phyloP scores from a whole-genome alignment of 1,140 invertebrate species.

The Polyergus mexicanus region DNA sequence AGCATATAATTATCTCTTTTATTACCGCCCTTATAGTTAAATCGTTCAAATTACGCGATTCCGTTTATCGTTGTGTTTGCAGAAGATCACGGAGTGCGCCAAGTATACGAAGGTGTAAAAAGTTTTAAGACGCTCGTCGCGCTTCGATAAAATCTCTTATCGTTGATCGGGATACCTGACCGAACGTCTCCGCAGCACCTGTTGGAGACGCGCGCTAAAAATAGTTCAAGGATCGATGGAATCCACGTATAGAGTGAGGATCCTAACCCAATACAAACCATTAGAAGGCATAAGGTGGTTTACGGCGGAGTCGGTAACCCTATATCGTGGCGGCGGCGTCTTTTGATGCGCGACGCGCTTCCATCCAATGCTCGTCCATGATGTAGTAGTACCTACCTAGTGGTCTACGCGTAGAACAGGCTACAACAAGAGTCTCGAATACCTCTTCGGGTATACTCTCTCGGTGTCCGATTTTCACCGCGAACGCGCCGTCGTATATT shows the following conservation, averaged over 20 bases:
- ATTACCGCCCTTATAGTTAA: not conserved
- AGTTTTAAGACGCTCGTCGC: not conserved
- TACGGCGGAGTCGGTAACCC: constrained; percentile 81
- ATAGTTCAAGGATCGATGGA: constrained; percentile 47
- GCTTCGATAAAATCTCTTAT: constrained; percentile 34
- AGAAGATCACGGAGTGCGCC: not conserved
- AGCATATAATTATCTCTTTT: too few species aligned
- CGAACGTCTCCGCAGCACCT: constrained; percentile 29
- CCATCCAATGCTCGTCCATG: constrained; percentile 73
- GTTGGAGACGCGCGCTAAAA: constrained; percentile 64
- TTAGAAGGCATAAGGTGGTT: constrained; percentile 82
- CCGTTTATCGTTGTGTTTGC: not conserved
- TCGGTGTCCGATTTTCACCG: constrained; percentile 75
- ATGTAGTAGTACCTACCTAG: constrained; percentile 25
- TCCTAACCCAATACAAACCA: constrained; percentile 81
- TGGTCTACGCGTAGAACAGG: constrained; percentile 81
- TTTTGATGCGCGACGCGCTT: constrained; percentile 81
- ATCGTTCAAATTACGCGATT: not conserved
- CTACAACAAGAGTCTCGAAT: constrained; percentile 86
- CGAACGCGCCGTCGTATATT: constrained; percentile 60
- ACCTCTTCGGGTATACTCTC: constrained; percentile 79
- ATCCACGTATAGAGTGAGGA: constrained; percentile 42
- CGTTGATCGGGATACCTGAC: constrained; percentile 27
- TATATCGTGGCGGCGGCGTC: constrained; percentile 82
- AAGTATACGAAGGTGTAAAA: constrained; percentile 18